Conservation (phyloP, 2,113 vertebrate genomes). For the cattle (Bos taurus) region ARS-UCD2.0 NC_037346.1:59106001-59106500, state of each 20-base stretch:
- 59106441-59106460: background rate
- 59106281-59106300: background rate
- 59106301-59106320: too few species aligned
- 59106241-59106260: background rate
- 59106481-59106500: background rate
- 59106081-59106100: background rate
- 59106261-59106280: background rate
- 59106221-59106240: background rate
- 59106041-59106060: background rate
- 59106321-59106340: background rate
- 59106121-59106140: background rate
- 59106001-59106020: background rate
- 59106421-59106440: background rate
- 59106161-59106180: fast-evolving
- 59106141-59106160: fast-evolving
- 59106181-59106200: fast-evolving
- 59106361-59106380: background rate
- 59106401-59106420: background rate
- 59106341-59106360: background rate
- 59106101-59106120: background rate
- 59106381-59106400: background rate
- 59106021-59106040: background rate
- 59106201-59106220: background rate
- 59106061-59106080: background rate
- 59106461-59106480: too few species aligned